Conservation (phyloP, 2,888 invertebrate species). For the Ptilodon capucinus region DNA sequence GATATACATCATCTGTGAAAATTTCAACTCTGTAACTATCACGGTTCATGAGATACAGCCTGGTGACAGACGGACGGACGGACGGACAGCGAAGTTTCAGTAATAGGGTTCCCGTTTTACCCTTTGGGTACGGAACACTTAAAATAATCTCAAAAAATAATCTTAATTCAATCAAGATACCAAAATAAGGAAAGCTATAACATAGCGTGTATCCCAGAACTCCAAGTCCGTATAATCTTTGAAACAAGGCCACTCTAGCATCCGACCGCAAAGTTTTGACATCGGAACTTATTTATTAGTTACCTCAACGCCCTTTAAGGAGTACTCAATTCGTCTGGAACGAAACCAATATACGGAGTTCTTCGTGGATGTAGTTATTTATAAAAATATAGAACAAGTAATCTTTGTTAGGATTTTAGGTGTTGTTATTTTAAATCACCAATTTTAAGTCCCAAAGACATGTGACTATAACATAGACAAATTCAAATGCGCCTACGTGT, state of each 20-base stretch:
- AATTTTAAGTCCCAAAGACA: no score
- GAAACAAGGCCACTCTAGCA: slow-evolving; percentile 18
- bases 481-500: no score
- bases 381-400: neutral
- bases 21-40: no score
- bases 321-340: neutral
- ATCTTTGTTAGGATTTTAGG: no score
- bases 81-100: no score
- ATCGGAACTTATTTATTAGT: slow-evolving; percentile 39
- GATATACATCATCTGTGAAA: no score
- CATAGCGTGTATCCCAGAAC: slow-evolving; percentile 1
- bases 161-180: neutral
- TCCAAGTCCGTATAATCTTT: slow-evolving; percentile 9
- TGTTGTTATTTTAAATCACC: no score
- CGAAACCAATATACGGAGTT: neutral
- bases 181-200: neutral
- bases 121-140: no score
- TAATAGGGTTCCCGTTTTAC: no score
- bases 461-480: no score
- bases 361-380: neutral
- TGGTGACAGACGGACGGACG: no score
- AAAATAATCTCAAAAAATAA: neutral
- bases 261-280: slow-evolving; percentile 29
- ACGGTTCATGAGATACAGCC: no score
- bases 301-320: slow-evolving; percentile 27